phyloP scores from a whole-genome alignment of 2,888 invertebrate genomes.

The Omphaloscelis lunosa region DNA sequence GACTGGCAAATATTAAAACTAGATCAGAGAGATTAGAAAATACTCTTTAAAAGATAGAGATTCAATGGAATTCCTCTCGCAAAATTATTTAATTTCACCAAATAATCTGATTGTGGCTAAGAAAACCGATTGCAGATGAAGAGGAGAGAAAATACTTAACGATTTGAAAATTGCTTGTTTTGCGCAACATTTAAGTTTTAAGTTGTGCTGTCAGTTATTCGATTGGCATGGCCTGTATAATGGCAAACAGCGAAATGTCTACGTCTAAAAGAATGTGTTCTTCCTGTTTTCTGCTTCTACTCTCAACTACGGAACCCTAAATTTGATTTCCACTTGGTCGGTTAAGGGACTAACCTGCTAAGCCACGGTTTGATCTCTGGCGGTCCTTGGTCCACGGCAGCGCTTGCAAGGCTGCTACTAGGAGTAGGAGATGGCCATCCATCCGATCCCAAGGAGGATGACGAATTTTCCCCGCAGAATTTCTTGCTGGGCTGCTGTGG shows the following conservation, averaged over 20 bases:
- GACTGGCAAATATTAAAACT: not conserved
- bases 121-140: not conserved
- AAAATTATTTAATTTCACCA: not conserved
- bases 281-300: not conserved
- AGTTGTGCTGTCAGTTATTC: not conserved
- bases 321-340: not conserved
- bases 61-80: not conserved
- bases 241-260: not conserved
- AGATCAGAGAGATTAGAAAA: not conserved
- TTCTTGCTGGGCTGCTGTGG: conserved; percentile 82
- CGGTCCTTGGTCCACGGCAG: conserved; percentile 70
- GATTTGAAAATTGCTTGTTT: not conserved
- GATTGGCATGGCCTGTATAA: not conserved
- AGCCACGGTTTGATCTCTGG: conserved; percentile 86
- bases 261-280: not conserved
- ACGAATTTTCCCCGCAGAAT: conserved; percentile 81
- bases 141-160: not conserved
- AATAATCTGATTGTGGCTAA: not conserved
- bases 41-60: too few species aligned
- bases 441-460: conserved; percentile 65
- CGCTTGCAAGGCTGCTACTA: conserved; percentile 58
- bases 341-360: conserved; percentile 73
- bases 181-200: not conserved
- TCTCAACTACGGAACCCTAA: not conserved
- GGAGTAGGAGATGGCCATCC: conserved; percentile 69